Conservation (phyloP, 2,113 vertebrate genomes). For the Rhabdornis inornatus region DNA sequence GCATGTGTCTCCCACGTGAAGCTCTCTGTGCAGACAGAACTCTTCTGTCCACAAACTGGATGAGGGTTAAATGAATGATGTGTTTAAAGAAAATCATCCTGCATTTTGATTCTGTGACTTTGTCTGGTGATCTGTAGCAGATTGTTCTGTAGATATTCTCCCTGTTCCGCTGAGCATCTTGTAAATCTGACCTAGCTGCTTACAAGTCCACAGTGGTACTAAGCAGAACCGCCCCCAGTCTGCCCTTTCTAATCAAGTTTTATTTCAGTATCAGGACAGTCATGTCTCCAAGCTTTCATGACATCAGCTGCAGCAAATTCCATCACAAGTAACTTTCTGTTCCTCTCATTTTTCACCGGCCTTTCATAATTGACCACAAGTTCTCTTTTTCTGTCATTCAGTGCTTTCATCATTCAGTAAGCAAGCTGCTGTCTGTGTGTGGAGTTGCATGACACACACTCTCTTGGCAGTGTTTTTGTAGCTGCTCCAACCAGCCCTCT, state of each 20-base stretch:
- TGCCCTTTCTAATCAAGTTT: not conserved
- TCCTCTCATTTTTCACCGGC: not conserved
- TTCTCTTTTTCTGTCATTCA: not conserved
- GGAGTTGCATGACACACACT: not conserved
- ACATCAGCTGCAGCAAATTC: not conserved
- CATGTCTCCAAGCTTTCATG: not conserved
- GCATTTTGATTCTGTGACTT: not conserved
- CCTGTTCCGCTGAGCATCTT: not conserved
- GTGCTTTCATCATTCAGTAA: not conserved
- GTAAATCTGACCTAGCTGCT: not conserved
- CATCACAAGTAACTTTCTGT: not conserved
- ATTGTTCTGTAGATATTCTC: not conserved
- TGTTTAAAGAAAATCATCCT: not conserved
- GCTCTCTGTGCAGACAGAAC: not conserved
- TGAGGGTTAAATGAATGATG: not conserved
- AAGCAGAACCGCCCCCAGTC: not conserved
- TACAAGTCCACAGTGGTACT: not conserved
- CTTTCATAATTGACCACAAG: not conserved
- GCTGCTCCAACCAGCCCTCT: not conserved
- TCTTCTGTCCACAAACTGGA: not conserved
- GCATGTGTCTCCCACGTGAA: not conserved
- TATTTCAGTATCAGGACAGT: not conserved
- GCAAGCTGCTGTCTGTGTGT: not conserved
- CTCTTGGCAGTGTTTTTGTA: not conserved
- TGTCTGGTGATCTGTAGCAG: not conserved